A percentile compares a stretch with the other conserved stretches of the same genome.
Conservation (phyloP, 2,113 vertebrate genomes). For the Myiozetetes cayanensis region DNA sequence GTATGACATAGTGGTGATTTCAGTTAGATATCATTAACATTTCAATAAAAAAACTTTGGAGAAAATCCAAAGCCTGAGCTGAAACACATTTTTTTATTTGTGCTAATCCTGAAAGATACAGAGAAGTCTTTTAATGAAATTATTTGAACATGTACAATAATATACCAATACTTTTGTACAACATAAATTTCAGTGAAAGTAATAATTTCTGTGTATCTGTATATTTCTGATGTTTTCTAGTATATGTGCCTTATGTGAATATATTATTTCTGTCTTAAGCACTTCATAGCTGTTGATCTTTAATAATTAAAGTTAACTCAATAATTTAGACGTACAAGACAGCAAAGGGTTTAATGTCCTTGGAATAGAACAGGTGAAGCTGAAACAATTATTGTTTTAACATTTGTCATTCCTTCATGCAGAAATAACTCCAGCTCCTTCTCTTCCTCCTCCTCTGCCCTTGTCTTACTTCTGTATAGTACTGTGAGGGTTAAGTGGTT, state of each 20-base stretch:
- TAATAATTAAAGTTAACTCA: background rate
- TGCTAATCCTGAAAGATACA: background rate
- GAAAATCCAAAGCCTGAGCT: background rate
- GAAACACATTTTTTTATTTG: background rate
- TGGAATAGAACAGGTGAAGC: background rate
- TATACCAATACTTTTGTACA: background rate
- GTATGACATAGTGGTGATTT: background rate
- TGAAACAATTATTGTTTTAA: background rate
- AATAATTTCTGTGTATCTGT: background rate
- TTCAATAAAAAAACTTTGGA: background rate
- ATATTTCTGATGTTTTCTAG: background rate
- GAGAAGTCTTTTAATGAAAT: background rate
- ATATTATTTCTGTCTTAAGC: background rate
- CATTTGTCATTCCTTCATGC: background rate
- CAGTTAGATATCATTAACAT: background rate
- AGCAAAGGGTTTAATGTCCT: background rate
- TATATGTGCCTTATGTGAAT: background rate
- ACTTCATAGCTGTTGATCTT: background rate
- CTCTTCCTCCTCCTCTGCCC: background rate
- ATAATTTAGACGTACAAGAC: background rate
- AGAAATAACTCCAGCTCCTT: background rate
- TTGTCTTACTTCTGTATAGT: background rate
- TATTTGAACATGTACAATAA: background rate
- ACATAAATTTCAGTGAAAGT: background rate
- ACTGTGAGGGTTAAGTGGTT: background rate